phyloP scores from a whole-genome alignment of 1,140 invertebrate species.

The Ceratoteleas bidentatus region DNA sequence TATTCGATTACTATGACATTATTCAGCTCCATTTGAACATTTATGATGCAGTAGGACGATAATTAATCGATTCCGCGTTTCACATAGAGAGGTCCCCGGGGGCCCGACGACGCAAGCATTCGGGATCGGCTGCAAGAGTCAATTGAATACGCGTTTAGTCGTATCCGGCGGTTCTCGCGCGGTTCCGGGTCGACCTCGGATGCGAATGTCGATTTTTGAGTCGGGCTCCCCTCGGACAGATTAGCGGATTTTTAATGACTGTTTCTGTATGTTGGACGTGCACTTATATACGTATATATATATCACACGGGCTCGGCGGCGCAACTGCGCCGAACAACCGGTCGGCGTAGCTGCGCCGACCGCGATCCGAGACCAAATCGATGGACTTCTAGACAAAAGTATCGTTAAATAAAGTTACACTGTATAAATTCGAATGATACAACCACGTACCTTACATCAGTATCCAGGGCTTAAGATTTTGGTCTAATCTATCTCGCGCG shows the following conservation, averaged over 20 bases:
- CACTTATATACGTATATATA: slow-evolving; percentile 61
- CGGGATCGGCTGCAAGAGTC: too few species aligned
- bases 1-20: slow-evolving; percentile 16
- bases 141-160: too few species aligned
- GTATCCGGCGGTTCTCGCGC: too few species aligned
- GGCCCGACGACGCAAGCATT: too few species aligned
- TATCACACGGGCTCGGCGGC: slow-evolving; percentile 29
- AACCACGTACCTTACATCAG: slow-evolving; percentile 61
- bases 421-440: slow-evolving; percentile 28
- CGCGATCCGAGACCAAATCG: slow-evolving; percentile 47
- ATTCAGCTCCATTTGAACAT: slow-evolving; percentile 39
- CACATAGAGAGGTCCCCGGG: background rate
- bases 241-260: slow-evolving; percentile 52
- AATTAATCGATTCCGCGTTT: slow-evolving; percentile 31
- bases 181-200: too few species aligned
- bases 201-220: too few species aligned
- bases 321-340: slow-evolving; percentile 12
- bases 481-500: slow-evolving; percentile 57
- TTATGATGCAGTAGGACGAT: slow-evolving; percentile 22
- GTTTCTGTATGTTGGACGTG: slow-evolving; percentile 72
- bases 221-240: background rate
- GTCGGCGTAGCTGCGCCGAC: background rate
- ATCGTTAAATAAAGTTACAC: slow-evolving; percentile 40
- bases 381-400: slow-evolving; percentile 57
- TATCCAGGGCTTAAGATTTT: slow-evolving; percentile 54